Percentiles rank a stretch among this genome's conserved stretches.
These are phyloP conservation scores for Helicoverpa zea DNA, from an alignment of 1,140 invertebrate genomes.

Conservation along the genomic window DNA sequence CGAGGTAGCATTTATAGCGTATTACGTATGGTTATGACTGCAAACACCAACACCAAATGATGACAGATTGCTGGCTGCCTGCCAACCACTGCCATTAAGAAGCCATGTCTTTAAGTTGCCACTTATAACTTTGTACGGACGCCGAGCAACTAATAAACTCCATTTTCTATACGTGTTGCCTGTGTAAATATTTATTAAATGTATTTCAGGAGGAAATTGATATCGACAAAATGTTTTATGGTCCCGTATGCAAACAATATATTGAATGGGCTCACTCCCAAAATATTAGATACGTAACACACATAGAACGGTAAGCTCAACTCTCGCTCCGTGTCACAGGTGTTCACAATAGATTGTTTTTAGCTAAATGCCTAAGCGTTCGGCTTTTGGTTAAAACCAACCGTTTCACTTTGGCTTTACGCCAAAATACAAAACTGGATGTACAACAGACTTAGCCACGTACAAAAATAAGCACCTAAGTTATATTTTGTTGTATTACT, in stretches of 20 bases:
- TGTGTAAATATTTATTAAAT: constrained; percentile 22
- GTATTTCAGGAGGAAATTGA: constrained; percentile 25
- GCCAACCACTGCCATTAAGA: constrained; percentile 32
- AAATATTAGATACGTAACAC: constrained; percentile 18
- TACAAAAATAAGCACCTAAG: constrained; percentile 45
- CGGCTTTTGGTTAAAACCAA: constrained; percentile 45
- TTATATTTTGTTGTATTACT: constrained; percentile 36
- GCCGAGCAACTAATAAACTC: background rate
- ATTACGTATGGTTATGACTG: constrained; percentile 22
- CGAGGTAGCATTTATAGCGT: constrained; percentile 8
- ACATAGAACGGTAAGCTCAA: constrained; percentile 2
- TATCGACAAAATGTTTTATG: constrained; percentile 27
- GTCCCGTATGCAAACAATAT: constrained; percentile 36
- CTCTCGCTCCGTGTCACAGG: constrained; percentile 30
- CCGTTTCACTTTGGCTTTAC: constrained; percentile 37
- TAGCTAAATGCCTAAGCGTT: constrained; percentile 47
- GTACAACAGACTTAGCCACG: constrained; percentile 39
- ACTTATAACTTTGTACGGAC: constrained; percentile 38
- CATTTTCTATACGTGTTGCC: constrained; percentile 21
- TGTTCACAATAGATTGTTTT: constrained; percentile 45
- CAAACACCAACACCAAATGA: constrained; percentile 18
- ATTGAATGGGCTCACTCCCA: constrained; percentile 23
- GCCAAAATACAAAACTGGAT: constrained; percentile 39
- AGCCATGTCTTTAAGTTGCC: constrained; percentile 25
- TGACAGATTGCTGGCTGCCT: constrained; percentile 32